These are phyloP conservation scores for Syngnathus floridae DNA, from an alignment of 2,113 vertebrate species.

Conservation along the genomic window DNA sequence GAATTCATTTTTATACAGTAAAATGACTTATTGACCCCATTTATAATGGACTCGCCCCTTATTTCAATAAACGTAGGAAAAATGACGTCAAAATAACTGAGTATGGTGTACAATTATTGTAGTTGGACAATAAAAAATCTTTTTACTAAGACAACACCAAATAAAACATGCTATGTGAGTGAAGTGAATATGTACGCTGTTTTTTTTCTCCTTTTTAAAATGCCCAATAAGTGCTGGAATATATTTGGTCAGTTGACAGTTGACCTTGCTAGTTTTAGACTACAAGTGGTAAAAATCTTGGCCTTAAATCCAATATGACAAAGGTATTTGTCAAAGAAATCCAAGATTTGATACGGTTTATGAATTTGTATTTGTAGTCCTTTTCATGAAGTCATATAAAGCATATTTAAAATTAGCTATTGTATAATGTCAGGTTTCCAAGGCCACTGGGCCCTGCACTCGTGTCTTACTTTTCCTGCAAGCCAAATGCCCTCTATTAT, in stretches of 20 bases:
- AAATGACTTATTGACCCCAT: not conserved
- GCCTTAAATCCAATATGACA: not conserved
- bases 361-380: not conserved
- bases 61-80: not conserved
- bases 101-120: too few relatives aligned
- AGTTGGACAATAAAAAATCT: not conserved
- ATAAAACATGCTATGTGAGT: not conserved
- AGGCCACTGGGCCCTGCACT: constrained; percentile 10
- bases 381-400: not conserved
- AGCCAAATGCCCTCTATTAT: constrained; percentile 18
- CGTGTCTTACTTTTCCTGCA: constrained; percentile 15
- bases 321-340: not conserved
- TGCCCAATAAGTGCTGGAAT: not conserved
- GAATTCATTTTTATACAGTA: not conserved
- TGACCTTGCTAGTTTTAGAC: not conserved
- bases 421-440: constrained; percentile 5
- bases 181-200: not conserved
- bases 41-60: not conserved
- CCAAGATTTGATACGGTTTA: not conserved
- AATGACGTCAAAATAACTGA: not conserved
- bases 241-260: not conserved
- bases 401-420: constrained; percentile 2
- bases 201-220: not conserved
- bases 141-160: not conserved
- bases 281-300: not conserved